Percentiles rank a stretch among this genome's conserved stretches.
Evolutionary conservation across 2,113 vertebrate genomes (phyloP).

Genomic region (Tachysurus vachellii): DNA sequence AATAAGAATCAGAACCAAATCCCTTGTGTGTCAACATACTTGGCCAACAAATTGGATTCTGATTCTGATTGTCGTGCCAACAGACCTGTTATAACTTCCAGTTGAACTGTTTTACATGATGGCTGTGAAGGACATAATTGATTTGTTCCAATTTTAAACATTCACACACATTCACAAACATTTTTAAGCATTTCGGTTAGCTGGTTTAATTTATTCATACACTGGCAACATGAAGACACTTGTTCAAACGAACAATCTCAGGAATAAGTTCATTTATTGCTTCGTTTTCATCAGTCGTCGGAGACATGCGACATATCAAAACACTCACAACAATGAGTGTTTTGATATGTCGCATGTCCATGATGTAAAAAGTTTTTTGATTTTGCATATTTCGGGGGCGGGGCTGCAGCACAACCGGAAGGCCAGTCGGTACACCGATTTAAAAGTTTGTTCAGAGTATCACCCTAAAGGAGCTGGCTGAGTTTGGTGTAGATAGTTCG

Average conservation of each 20-base stretch:
- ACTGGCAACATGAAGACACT: neutral
- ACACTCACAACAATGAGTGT: no score
- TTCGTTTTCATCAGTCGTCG: no score
- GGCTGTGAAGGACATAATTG: slow-evolving; percentile 13
- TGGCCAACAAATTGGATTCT: neutral
- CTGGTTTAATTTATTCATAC: neutral
- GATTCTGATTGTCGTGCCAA: neutral
- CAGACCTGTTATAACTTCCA: neutral
- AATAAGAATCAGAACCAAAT: no score
- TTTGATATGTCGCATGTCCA: no score
- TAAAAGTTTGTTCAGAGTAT: no score
- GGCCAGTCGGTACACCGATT: no score
- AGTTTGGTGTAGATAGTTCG: no score
- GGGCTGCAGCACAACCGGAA: no score
- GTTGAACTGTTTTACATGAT: neutral
- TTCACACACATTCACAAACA: neutral
- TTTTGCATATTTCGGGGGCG: no score
- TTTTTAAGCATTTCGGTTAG: neutral
- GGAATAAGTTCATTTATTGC: neutral
- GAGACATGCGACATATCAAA: no score
- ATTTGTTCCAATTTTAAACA: slow-evolving; percentile 10
- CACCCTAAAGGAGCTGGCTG: no score
- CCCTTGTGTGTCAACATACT: neutral
- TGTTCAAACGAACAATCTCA: neutral
- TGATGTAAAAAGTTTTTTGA: no score